Base-by-base conservation (phyloP, 2,888 invertebrate species). In the Drosophila imparisetae region DNA sequence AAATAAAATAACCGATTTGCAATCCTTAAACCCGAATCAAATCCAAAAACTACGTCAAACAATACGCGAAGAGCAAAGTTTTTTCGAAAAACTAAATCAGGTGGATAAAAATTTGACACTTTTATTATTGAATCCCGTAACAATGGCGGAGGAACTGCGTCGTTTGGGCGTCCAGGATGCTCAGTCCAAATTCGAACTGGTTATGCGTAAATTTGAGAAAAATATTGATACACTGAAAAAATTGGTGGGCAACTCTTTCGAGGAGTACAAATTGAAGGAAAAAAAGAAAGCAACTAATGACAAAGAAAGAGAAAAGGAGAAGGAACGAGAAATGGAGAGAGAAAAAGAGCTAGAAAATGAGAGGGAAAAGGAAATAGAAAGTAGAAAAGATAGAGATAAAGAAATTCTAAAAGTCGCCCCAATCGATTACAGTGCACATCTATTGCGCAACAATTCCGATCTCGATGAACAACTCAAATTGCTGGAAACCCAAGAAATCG, bases 221-320 rank as follows among this genome's bases (percentile, higher is more conserved):
- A 93, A 93, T 73, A 91, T 93, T 36, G 89, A 90, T 48, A 92
- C 92, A 0, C 63, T 93, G 4, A 93, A 93, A 34, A 92, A 93
- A 67, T 73, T 93, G 1, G 88, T 93, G 0, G 92, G 92, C 1
- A 92, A 79, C 63, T 91, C 91, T 0, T 86, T 91, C 57, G 90
- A 91, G 38, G 82, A 81, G 18, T 84, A 81, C 36, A 79, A 75
- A 55, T 55, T 34, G 18, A 29, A 52, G 15, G n/a, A 4, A 36
- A 13, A 45, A 5, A 27, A 24, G 15, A 54, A 24, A 36, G 29
- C 57, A 29, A 15, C 4, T 21, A 30, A 38, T 13, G 18, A 29
- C 18, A 42, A 52, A 34, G 18, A 34, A n/a, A 21, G 15, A 1
- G 45, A 15, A 45, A 45, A 15, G 7, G 13, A 13, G 21, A 21